These are phyloP conservation scores for Passer montanus DNA, from an alignment of 2,113 vertebrate species.

Conservation along the genomic window DNA sequence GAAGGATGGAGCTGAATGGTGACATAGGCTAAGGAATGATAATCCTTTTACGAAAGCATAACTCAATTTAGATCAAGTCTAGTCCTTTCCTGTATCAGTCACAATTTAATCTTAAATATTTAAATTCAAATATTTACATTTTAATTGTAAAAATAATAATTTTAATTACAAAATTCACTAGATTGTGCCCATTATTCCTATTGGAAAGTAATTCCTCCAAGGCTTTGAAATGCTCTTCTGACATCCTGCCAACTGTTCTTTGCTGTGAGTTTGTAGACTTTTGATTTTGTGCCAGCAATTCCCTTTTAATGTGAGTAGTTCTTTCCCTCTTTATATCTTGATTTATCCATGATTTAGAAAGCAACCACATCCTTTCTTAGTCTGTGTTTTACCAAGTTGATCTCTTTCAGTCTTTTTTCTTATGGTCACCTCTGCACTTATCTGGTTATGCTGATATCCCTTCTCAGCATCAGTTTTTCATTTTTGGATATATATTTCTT, in stretches of 20 bases:
- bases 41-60: not conserved
- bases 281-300: not conserved
- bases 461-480: too few relatives aligned
- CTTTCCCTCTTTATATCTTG: not conserved
- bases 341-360: not conserved
- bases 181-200: not conserved
- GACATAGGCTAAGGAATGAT: not conserved
- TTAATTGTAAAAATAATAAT: not conserved
- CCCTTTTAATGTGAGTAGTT: not conserved
- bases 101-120: not conserved
- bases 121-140: not conserved
- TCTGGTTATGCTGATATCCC: not conserved
- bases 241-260: not conserved
- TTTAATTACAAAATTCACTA: not conserved
- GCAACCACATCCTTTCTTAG: not conserved
- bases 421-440: not conserved
- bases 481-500: not conserved
- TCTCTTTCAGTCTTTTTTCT: not conserved
- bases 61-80: not conserved
- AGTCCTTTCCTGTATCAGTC: not conserved
- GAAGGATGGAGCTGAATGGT: not conserved
- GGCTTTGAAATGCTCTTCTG: not conserved
- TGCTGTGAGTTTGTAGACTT: not conserved
- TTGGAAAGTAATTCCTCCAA: not conserved
- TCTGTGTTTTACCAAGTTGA: not conserved